Percentiles rank a stretch among this genome's conserved stretches.
Conservation (phyloP, 2,797 vertebrate genomes). For the Mormyrus proboscirostris region DNA sequence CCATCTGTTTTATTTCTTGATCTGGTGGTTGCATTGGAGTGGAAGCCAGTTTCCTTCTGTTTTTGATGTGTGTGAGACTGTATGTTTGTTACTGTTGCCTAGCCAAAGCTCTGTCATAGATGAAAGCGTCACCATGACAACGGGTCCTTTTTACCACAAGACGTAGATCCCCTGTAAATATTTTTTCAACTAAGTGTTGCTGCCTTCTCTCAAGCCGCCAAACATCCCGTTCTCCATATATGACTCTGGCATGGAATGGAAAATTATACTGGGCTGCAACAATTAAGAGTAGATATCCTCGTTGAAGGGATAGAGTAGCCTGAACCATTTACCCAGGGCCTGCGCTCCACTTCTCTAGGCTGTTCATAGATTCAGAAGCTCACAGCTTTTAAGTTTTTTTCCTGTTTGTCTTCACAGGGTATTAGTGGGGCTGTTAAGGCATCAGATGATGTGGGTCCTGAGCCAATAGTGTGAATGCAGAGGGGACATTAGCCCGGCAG, state of each 20-base stretch:
- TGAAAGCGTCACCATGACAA: not conserved
- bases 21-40: not conserved
- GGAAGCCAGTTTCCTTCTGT: not conserved
- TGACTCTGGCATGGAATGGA: not conserved
- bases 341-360: not conserved
- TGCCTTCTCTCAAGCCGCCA: not conserved
- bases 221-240: not conserved
- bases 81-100: not conserved
- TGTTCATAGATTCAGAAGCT: not conserved
- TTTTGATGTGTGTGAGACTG: not conserved
- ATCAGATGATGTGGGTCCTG: not conserved
- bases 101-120: not conserved
- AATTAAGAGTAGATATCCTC: not conserved
- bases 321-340: not conserved
- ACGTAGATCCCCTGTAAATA: not conserved
- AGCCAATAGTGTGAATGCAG: not conserved
- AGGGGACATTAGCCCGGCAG: not conserved
- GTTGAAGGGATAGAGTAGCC: not conserved
- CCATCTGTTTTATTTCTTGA: not conserved
- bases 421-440: not conserved
- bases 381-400: not conserved
- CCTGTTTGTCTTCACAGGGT: not conserved
- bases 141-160: not conserved
- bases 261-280: not conserved
- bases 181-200: not conserved